Evolutionary conservation across 2,888 invertebrate genomes (phyloP).

Genomic region (Homarus gammarus): DNA sequence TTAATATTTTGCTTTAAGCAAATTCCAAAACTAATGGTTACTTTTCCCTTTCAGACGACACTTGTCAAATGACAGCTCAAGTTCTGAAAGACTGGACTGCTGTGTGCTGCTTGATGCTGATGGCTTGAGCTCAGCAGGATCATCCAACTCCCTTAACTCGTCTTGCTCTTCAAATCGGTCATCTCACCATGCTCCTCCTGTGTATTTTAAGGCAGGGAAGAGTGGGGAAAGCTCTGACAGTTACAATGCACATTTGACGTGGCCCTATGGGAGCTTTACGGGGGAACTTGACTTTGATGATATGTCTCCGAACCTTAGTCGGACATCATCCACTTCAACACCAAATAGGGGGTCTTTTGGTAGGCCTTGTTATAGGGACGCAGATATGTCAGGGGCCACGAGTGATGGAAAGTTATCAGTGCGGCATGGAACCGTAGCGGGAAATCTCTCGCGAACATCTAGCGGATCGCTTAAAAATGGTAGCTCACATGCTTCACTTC

Average conservation of each 20-base stretch:
- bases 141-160: slow-evolving; percentile 64
- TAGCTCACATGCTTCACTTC: slow-evolving; percentile 20
- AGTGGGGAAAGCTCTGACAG: slow-evolving; percentile 11
- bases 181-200: slow-evolving; percentile 49
- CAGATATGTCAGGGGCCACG: slow-evolving; percentile 25
- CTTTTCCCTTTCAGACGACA: slow-evolving; percentile 28
- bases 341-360: slow-evolving; percentile 32
- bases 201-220: slow-evolving; percentile 53
- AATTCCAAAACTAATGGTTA: background rate
- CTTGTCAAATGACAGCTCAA: slow-evolving; percentile 47
- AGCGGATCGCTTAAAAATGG: slow-evolving; percentile 46
- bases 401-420: slow-evolving; percentile 50
- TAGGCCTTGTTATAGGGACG: slow-evolving; percentile 35
- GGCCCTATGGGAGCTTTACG: slow-evolving; percentile 61
- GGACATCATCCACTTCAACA: slow-evolving; percentile 55
- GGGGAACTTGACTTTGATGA: slow-evolving; percentile 63
- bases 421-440: slow-evolving; percentile 14
- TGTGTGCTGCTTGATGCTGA: slow-evolving; percentile 57
- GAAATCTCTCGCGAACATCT: slow-evolving; percentile 5
- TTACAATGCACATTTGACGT: slow-evolving; percentile 46
- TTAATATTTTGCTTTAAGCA: background rate
- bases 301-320: slow-evolving; percentile 57
- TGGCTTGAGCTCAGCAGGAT: slow-evolving; percentile 65
- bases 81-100: slow-evolving; percentile 47
- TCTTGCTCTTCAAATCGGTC: slow-evolving; percentile 65